A percentile compares a stretch with the other conserved stretches of the same genome.
These are phyloP conservation scores for Omphaloscelis lunosa DNA, from an alignment of 2,888 invertebrate genomes.

Conservation along the genomic window DNA sequence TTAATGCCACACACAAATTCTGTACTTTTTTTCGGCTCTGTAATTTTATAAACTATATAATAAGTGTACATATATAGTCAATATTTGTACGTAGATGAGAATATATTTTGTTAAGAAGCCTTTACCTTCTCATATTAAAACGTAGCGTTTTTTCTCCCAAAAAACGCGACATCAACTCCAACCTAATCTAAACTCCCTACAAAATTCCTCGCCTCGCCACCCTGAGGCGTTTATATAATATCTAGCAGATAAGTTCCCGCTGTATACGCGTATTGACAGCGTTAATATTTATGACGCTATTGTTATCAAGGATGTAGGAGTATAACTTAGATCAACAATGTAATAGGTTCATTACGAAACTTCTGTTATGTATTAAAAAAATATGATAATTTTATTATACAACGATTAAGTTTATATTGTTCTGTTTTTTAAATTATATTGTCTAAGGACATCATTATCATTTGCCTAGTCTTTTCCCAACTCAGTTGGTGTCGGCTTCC, in stretches of 20 bases:
- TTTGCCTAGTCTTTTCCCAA: too few species aligned
- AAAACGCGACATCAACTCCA: conserved; percentile 61
- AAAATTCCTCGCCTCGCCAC: conserved; percentile 80
- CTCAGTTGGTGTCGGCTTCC: too few species aligned
- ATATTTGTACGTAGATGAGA: too few species aligned
- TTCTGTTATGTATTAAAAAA: conserved; percentile 24
- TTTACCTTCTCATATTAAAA: not conserved
- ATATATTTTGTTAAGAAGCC: too few species aligned
- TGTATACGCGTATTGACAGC: conserved; percentile 88
- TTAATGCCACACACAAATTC: too few species aligned
- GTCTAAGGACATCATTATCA: too few species aligned
- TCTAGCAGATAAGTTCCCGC: conserved; percentile 86
- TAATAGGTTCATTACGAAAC: conserved; percentile 54
- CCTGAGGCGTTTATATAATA: conserved; percentile 89
- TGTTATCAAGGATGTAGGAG: conserved; percentile 79
- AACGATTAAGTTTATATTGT: too few species aligned
- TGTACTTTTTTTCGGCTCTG: too few species aligned
- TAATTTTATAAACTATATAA: too few species aligned
- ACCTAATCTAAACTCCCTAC: conserved; percentile 61
- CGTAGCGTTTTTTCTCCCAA: not conserved
- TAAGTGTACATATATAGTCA: too few species aligned
- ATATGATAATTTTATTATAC: not conserved
- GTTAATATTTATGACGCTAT: conserved; percentile 88
- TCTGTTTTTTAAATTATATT: too few species aligned
- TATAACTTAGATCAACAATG: conserved; percentile 62